A percentile compares a stretch with the other conserved stretches of the same genome.
phyloP scores from a whole-genome alignment of 2,113 vertebrate species.

The Myotis yumanensis region DNA sequence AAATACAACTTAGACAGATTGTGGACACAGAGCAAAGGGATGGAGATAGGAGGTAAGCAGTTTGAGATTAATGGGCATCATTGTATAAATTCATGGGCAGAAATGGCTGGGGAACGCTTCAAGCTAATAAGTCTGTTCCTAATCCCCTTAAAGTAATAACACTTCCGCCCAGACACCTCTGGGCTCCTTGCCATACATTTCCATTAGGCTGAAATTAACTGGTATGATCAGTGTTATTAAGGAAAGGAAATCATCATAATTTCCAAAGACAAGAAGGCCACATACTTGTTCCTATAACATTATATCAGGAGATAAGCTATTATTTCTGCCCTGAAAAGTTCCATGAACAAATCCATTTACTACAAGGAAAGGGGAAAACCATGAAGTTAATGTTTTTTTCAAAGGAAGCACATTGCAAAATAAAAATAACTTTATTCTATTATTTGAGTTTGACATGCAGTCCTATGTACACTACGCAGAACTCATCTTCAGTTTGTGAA shows the following conservation, averaged over 20 bases:
- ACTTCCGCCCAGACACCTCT: not conserved
- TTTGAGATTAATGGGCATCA: not conserved
- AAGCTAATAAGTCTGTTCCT: not conserved
- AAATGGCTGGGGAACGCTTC: not conserved
- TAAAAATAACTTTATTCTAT: not conserved
- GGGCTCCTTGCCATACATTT: not conserved
- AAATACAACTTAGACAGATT: not conserved
- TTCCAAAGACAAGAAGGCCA: constrained; percentile 18
- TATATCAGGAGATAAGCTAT: constrained; percentile 19
- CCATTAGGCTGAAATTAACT: not conserved
- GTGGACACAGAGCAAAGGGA: not conserved
- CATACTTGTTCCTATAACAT: not conserved
- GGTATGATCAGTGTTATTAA: not conserved
- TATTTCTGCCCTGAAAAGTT: not conserved
- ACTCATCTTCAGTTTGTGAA: not conserved
- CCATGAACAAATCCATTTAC: not conserved
- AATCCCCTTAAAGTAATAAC: not conserved
- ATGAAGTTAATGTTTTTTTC: not conserved
- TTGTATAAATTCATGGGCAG: not conserved
- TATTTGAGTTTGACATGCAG: not conserved
- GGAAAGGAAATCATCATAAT: not conserved
- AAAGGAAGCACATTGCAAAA: not conserved
- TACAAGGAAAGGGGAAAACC: not conserved
- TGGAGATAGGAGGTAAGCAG: not conserved
- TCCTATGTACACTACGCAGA: not conserved